Evolutionary conservation across 2,797 vertebrate species (phyloP), one percentile per base, ranked within the genome.

Genomic region (Amazona ochrocephala): DNA sequence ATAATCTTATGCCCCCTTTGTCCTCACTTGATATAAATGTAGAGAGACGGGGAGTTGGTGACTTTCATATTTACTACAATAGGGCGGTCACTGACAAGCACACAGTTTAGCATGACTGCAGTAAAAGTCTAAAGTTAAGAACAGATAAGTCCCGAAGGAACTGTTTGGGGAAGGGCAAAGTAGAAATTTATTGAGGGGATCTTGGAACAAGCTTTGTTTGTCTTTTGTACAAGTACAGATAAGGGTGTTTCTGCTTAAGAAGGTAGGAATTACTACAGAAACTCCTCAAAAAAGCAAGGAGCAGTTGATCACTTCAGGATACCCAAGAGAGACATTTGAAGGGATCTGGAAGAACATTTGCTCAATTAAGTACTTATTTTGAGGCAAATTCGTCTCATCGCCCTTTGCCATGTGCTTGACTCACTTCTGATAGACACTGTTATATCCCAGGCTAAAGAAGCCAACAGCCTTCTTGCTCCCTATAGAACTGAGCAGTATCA

Each of bases 31-130:
- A 96, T 90, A 84, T 27, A 93, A 92, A 75, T 20, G 26, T 11
- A 64, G 71, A 88, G 68, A 89, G 80, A 72, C 51, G 64, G 68
- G 77, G 96, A 87, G 68, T 92, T 92, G 44, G 50, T 71, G 88
- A 93, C 75, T 96, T 94, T 95, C 73, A 45, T 86, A 88, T 92
- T 96, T 95, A 81, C 58, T 76, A 73, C 61, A 83, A 72, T 66
- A 94, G 68, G 82, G 41, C 44, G 48, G 60, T 90, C 88, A 91
- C 45, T 2, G 9, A 92, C 76, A 90, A 86, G 87, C 82, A 84
- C 68, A 94, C 14, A 76, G 84, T 74, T 79, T 82, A 84, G 75
- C 39, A 77, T 2, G 37, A 83, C 82, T 83, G 56, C 89, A 93
- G 83, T 84, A 88, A 70, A 96, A 94, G 61, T 81, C 72, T 71